Base-by-base conservation (phyloP, 92 coral and sea anemone species). In the Palythoa grandiflora region DNA sequence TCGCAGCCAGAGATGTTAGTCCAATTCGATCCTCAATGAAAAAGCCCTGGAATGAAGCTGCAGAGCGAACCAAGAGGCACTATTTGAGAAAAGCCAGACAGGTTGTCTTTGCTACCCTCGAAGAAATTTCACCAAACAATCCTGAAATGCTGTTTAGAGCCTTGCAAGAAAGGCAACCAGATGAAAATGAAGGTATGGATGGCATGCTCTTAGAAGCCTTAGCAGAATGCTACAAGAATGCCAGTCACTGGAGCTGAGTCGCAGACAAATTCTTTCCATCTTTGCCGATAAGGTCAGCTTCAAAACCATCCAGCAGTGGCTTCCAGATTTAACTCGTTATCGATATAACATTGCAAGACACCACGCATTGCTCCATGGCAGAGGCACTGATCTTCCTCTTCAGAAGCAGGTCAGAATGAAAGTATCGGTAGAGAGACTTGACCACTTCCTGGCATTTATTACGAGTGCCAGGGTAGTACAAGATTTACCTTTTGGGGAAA, bases 401-500 rank as follows among this genome's bases (percentile, higher is more conserved):
- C 79, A 61, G 60, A 89, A 84, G 50, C 47, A 77, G 6, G 53
- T 38, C 36, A 60, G 92, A 84, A 59, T 83, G 10, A 38, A 89
- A 54, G 89, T 74, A 61, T 14, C 50, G 38, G 17, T 14, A 70
- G 84, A 85, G 21, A 75, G 39, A 47, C 60, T 80, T 72, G 81
- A 78, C 73, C 86, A 87, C 60, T 90, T 91, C 73, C 61, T 91
- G 91, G 86, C 84, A 57, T 91, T 88, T 57, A 91, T 91, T 47
- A 91, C 93, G 19, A 90, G 90, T 87, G 75, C 91, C 38, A 83
- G 79, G 59, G 89, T 87, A n/a, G 84, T 91, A 28, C 93, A 91
- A 81, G 90, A 91, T 87, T 77, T 91, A 75, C 93, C 93, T 50
- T 91, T 91, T 74, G 93, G 90, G 38, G 92, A 89, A 71, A 85